These are phyloP conservation scores for Hydractinia symbiolongicarpus DNA, from an alignment of 30 jellyfish, hydroid and myxozoan species.

Conservation along the genomic window DNA sequence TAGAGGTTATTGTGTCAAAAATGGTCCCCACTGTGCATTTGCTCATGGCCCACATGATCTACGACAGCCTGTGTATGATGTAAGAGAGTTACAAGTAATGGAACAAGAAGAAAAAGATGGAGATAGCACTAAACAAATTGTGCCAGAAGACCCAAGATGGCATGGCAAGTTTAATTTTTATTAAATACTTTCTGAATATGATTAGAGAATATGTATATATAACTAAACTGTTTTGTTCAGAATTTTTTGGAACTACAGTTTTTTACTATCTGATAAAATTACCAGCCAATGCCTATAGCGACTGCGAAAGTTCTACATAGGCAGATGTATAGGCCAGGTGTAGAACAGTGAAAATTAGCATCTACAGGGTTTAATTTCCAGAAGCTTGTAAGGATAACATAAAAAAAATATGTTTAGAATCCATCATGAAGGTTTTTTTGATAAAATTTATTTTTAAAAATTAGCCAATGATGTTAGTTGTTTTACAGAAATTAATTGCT, in stretches of 20 bases:
- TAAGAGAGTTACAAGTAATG: conserved; percentile 83
- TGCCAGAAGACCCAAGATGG: conserved; percentile 98
- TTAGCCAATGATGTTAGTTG: too few species aligned
- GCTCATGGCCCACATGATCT: conserved; percentile 96
- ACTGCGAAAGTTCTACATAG: too few species aligned
- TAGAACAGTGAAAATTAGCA: too few species aligned
- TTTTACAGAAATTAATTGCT: too few species aligned
- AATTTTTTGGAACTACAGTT: not conserved
- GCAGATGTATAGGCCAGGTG: too few species aligned
- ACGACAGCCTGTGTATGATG: conserved; percentile 93
- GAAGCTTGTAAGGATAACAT: too few species aligned
- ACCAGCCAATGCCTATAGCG: not conserved
- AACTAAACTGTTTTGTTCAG: not conserved
- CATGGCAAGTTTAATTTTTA: conserved; percentile 47
- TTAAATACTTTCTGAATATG: not conserved
- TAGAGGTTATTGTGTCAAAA: conserved; percentile 83
- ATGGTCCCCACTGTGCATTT: conserved; percentile 99
- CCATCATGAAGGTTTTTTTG: too few species aligned
- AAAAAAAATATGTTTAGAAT: too few species aligned
- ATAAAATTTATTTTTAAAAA: too few species aligned
- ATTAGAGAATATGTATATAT: not conserved
- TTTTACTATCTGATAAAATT: not conserved
- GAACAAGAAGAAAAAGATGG: conserved; percentile 93
- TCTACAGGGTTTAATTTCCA: too few species aligned
- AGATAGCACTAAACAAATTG: conserved; percentile 67